These are phyloP conservation scores for Sebastes cheni DNA, from an alignment of 2,797 vertebrate genomes.

Conservation along the genomic window DNA sequence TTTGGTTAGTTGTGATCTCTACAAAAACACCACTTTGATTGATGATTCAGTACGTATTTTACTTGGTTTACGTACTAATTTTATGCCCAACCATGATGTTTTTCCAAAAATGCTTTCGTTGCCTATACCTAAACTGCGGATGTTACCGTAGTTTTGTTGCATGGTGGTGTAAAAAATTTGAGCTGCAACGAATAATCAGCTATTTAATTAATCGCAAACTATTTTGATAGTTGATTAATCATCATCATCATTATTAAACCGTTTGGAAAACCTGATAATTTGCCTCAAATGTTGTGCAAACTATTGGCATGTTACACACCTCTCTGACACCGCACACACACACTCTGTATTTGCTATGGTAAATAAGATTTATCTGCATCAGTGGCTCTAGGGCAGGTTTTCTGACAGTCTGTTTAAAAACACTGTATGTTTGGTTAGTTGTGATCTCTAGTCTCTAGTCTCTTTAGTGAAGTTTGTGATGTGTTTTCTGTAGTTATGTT, in stretches of 20 bases:
- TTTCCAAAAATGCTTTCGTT: too few relatives aligned
- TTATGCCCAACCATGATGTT: too few relatives aligned
- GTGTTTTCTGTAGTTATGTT: too few relatives aligned
- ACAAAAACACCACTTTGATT: conserved; percentile 52
- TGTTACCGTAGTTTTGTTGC: too few relatives aligned
- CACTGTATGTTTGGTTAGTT: conserved; percentile 53
- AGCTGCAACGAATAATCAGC: too few relatives aligned
- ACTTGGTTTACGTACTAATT: too few relatives aligned
- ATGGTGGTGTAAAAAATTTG: too few relatives aligned
- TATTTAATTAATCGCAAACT: too few relatives aligned
- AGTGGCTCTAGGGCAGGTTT: conserved; percentile 53
- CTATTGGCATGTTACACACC: not conserved
- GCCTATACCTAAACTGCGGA: too few relatives aligned
- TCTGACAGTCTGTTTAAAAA: conserved; percentile 58
- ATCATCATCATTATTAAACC: not conserved
- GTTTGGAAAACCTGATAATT: not conserved
- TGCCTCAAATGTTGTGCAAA: conserved; percentile 2
- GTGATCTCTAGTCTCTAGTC: conserved; percentile 37
- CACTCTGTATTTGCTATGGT: not conserved
- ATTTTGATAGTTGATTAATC: too few relatives aligned
- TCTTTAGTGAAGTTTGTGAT: too few relatives aligned
- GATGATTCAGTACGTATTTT: too few relatives aligned
- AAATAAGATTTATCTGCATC: conserved; percentile 6
- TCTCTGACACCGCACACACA: not conserved
- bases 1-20: conserved; percentile 64